phyloP scores from a whole-genome alignment of 2,797 vertebrate genomes.

The Anguilla anguilla region DNA sequence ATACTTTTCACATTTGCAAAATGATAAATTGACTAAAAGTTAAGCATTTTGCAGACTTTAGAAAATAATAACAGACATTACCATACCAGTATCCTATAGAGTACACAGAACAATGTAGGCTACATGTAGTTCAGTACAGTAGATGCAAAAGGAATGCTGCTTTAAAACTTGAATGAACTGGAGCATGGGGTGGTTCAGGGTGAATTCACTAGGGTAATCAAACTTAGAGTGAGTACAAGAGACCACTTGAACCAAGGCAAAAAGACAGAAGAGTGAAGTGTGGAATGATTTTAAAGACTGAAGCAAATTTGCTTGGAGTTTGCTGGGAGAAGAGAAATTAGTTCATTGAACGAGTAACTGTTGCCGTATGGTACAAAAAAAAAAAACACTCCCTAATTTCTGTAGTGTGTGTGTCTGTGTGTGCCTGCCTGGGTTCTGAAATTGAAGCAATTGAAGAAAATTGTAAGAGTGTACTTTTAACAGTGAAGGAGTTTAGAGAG shows the following conservation, averaged over 20 bases:
- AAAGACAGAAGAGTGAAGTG: background rate
- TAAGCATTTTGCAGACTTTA: background rate
- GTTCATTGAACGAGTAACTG: background rate
- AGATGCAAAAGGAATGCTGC: background rate
- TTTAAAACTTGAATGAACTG: background rate
- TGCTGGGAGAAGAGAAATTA: background rate
- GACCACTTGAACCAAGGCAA: background rate
- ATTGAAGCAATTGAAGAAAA: background rate
- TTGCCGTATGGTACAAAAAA: background rate
- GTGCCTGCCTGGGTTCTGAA: background rate
- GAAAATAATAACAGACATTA: background rate
- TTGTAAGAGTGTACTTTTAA: background rate
- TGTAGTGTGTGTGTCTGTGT: background rate
- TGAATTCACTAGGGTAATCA: background rate
- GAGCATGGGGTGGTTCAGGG: background rate
- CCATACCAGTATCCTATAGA: background rate
- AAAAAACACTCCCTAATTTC: background rate
- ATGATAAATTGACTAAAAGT: background rate
- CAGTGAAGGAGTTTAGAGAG: background rate
- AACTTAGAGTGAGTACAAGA: background rate
- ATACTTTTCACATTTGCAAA: background rate
- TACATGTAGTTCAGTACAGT: background rate
- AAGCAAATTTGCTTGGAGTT: constrained; percentile 39
- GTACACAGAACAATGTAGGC: background rate
- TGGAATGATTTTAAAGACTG: constrained; percentile 31